These are phyloP conservation scores for Corythoichthys haematopterus DNA, from an alignment of 2,113 vertebrate species.

Conservation along the genomic window DNA sequence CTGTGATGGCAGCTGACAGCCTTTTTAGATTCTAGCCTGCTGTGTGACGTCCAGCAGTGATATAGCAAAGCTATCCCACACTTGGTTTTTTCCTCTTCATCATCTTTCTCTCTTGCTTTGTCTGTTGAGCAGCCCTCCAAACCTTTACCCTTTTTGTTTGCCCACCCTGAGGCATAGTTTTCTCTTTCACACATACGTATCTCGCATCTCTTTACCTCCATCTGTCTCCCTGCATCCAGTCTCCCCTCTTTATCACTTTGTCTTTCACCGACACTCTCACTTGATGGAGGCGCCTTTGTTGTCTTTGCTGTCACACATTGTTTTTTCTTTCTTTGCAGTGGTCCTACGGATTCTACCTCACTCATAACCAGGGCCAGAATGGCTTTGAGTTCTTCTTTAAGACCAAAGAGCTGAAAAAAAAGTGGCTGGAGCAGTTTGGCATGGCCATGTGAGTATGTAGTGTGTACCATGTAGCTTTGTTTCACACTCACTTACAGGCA, in stretches of 20 bases:
- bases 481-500: background rate
- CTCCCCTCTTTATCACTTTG: slow-evolving; percentile 13
- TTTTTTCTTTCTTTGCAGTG: slow-evolving; percentile 73
- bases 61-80: slow-evolving; percentile 14
- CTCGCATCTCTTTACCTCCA: slow-evolving; percentile 54
- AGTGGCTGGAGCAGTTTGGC: slow-evolving; percentile 97
- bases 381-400: slow-evolving; percentile 98
- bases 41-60: slow-evolving; percentile 43
- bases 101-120: slow-evolving; percentile 30
- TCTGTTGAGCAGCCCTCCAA: slow-evolving; percentile 33
- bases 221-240: slow-evolving; percentile 48
- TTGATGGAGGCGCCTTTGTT: slow-evolving; percentile 10
- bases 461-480: background rate
- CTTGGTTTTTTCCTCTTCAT: slow-evolving; percentile 9
- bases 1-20: slow-evolving; percentile 36
- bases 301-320: slow-evolving; percentile 13
- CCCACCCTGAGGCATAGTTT: slow-evolving; percentile 33
- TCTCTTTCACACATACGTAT: slow-evolving; percentile 26
- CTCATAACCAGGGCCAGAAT: slow-evolving; percentile 90
- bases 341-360: slow-evolving; percentile 98
- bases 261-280: slow-evolving; percentile 8
- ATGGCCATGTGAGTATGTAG: slow-evolving; percentile 93
- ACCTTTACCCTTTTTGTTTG: slow-evolving; percentile 27
- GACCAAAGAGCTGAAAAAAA: slow-evolving; percentile 98
- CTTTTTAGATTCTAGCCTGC: slow-evolving; percentile 20